Conservation (phyloP, 2,797 vertebrate genomes). For the Neosilurus mollespiculum region DNA sequence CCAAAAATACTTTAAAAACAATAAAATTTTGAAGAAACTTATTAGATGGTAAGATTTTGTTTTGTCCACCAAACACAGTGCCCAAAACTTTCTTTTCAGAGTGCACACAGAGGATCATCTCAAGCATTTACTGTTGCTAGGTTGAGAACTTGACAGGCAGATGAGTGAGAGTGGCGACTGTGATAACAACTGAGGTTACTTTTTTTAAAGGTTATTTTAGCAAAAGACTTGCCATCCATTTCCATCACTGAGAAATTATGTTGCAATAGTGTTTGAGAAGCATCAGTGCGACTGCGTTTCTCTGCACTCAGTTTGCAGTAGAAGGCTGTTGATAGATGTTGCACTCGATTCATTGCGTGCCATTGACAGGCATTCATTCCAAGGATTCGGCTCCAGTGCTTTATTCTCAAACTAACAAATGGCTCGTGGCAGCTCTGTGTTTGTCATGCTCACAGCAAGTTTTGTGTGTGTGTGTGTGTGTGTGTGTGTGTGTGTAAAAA, state of each 20-base stretch:
- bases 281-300: background rate
- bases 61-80: no score
- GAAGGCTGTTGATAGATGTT: constrained; percentile 22
- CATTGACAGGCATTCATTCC: constrained; percentile 34
- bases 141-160: no score
- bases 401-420: constrained; percentile 36
- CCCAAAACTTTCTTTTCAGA: no score
- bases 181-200: no score
- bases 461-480: background rate
- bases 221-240: background rate
- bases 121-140: no score
- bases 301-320: background rate
- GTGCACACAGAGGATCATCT: no score
- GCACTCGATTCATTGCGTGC: constrained; percentile 11
- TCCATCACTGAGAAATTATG: constrained; percentile 1
- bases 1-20: no score
- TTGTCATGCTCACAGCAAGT: constrained; percentile 1
- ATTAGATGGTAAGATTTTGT: no score
- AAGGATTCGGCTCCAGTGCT: constrained; percentile 24
- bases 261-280: background rate
- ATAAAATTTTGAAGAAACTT: no score
- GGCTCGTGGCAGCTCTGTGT: constrained; percentile 29
- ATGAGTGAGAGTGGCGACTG: no score
- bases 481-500: background rate
- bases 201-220: background rate